A percentile compares a stretch with the other conserved stretches of the same genome.
Conservation (phyloP, 2,888 invertebrate species). For the Amblyteles armatorius region DNA sequence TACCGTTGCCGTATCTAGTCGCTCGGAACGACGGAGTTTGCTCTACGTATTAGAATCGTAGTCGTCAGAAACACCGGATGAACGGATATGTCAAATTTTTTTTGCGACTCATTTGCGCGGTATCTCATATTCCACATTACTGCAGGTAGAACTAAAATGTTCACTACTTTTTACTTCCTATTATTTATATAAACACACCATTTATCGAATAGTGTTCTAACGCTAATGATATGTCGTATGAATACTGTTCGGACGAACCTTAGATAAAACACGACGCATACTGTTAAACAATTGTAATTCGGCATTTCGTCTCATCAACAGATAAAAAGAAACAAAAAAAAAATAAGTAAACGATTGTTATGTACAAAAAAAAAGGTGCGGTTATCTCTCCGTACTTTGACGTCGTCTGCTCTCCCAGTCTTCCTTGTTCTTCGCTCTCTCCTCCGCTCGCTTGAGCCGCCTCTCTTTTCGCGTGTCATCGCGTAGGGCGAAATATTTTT, state of each 20-base stretch:
- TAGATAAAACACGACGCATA: conserved; percentile 52
- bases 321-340: conserved; percentile 47
- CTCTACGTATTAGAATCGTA: background rate
- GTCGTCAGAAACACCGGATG: background rate
- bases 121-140: conserved; percentile 12
- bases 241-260: background rate
- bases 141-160: conserved; percentile 20
- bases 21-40: background rate
- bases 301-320: conserved; percentile 60
- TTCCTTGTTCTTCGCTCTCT: conserved; percentile 81
- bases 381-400: conserved; percentile 75
- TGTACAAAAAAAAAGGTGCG: conserved; percentile 52
- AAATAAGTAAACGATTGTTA: conserved; percentile 66
- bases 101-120: background rate
- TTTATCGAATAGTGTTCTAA: conserved; percentile 20
- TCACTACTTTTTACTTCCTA: conserved; percentile 7
- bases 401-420: conserved; percentile 77
- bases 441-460: conserved; percentile 84
- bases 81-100: background rate
- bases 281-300: conserved; percentile 64
- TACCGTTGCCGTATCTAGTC: background rate
- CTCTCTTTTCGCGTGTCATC: conserved; percentile 89
- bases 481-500: conserved; percentile 90
- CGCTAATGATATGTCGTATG: conserved; percentile 1
- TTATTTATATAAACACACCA: conserved; percentile 27